A percentile compares a stretch with the other conserved stretches of the same genome.
phyloP scores from a whole-genome alignment of 2,113 vertebrate species.

The Cheilinus undulatus region DNA sequence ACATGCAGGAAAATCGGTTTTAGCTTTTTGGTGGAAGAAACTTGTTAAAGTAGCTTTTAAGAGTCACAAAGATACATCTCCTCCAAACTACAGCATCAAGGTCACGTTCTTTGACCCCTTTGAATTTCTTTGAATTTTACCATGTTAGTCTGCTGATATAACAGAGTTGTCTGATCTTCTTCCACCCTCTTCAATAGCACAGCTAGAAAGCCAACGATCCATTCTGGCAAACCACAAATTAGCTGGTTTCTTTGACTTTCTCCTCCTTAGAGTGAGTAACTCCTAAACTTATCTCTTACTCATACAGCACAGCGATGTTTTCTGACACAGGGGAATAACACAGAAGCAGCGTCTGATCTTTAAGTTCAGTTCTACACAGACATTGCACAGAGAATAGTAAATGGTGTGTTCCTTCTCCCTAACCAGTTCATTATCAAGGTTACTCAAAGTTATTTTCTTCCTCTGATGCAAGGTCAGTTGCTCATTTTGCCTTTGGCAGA shows the following conservation, averaged over 20 bases:
- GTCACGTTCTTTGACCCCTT: no score
- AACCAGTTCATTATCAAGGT: background rate
- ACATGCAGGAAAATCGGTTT: no score
- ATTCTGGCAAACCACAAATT: background rate
- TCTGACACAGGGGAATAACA: background rate
- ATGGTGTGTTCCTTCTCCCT: background rate
- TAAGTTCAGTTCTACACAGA: background rate
- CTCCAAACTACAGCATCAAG: background rate
- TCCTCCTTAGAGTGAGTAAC: background rate
- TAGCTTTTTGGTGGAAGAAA: no score
- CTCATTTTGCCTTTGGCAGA: background rate
- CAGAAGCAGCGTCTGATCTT: background rate
- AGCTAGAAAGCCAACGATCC: background rate
- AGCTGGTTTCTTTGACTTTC: no score
- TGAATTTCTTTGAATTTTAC: no score
- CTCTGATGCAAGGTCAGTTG: background rate
- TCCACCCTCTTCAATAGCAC: no score
- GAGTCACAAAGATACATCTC: background rate
- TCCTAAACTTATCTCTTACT: background rate
- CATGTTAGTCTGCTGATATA: no score
- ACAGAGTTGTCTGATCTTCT: no score
- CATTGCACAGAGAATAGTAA: background rate
- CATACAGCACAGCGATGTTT: background rate
- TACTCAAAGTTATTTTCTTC: background rate
- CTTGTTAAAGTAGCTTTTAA: no score